Percentiles rank a stretch among this genome's conserved stretches.
Evolutionary conservation across 2,888 invertebrate species (phyloP).

Genomic region (Trichacis sp.): DNA sequence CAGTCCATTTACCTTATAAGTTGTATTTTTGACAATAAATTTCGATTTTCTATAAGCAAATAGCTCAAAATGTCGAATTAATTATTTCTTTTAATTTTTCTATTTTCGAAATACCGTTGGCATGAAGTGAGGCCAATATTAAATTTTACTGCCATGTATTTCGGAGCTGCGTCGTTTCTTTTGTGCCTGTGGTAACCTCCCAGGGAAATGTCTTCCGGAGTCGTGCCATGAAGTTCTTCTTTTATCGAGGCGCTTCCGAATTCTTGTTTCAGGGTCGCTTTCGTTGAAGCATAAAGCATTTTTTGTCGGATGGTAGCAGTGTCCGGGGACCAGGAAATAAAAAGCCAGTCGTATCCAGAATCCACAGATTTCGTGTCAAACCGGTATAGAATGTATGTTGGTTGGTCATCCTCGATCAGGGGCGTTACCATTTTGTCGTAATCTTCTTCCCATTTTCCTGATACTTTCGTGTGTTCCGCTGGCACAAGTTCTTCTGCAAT

Average conservation of each 20-base stretch:
- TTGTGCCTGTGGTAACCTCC: slow-evolving; percentile 86
- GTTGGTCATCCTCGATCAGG: slow-evolving; percentile 82
- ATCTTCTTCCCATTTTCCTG: slow-evolving; percentile 87
- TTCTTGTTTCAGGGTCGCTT: slow-evolving; percentile 95
- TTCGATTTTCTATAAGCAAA: no score
- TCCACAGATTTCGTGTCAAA: slow-evolving; percentile 81
- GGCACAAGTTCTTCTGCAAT: slow-evolving; percentile 82
- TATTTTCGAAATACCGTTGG: no score
- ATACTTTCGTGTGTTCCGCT: slow-evolving; percentile 75
- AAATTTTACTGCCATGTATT: slow-evolving; percentile 92
- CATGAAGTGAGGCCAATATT: no score
- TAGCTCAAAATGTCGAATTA: no score
- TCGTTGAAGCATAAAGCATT: slow-evolving; percentile 98
- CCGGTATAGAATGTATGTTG: slow-evolving; percentile 88
- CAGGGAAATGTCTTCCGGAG: slow-evolving; percentile 83
- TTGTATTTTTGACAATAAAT: no score
- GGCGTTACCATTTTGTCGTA: slow-evolving; percentile 82
- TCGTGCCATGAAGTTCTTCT: slow-evolving; percentile 93
- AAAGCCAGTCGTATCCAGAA: slow-evolving; percentile 90
- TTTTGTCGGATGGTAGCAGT: slow-evolving; percentile 91
- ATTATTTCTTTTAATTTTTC: no score
- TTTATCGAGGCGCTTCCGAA: slow-evolving; percentile 95
- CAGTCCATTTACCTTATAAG: no score
- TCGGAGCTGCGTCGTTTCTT: slow-evolving; percentile 83
- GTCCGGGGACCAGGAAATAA: slow-evolving; percentile 96